Evolutionary conservation across 1,140 invertebrate genomes (phyloP).

Genomic region (Acromyrmex charruanus): DNA sequence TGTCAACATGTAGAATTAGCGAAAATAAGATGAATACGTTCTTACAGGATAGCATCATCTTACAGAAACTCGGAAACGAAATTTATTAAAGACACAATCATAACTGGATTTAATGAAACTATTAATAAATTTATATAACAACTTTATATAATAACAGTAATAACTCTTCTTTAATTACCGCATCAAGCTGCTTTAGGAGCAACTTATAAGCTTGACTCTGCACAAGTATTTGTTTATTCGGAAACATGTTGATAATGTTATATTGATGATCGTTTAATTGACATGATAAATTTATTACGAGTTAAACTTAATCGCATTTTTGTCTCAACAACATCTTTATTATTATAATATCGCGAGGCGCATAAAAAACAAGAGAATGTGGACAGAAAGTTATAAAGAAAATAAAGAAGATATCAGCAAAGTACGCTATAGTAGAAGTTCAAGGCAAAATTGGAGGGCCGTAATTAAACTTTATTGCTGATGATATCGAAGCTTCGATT

Average conservation of each 20-base stretch:
- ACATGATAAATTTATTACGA: constrained; percentile 4
- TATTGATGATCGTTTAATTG: background rate
- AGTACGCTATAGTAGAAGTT: constrained; percentile 1
- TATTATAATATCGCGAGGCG: background rate
- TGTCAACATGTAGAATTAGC: background rate
- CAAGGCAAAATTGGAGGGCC: constrained; percentile 9
- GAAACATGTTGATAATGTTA: background rate
- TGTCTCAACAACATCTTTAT: background rate
- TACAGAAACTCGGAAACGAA: background rate
- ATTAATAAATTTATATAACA: constrained; percentile 48
- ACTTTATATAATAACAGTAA: background rate
- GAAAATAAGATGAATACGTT: background rate
- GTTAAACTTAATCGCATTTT: background rate
- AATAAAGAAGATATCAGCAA: constrained; percentile 11
- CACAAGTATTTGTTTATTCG: background rate
- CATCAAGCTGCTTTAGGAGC: background rate
- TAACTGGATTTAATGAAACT: constrained; percentile 43
- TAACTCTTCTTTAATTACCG: constrained; percentile 26
- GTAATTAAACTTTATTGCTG: constrained; percentile 52
- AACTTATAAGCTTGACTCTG: background rate
- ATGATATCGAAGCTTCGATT: constrained; percentile 32
- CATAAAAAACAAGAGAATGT: background rate
- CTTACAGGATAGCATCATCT: background rate
- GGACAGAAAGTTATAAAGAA: constrained; percentile 19
- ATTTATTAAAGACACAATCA: background rate